phyloP scores from a whole-genome alignment of 1,140 invertebrate genomes.

The Tetragonula clypearis region DNA sequence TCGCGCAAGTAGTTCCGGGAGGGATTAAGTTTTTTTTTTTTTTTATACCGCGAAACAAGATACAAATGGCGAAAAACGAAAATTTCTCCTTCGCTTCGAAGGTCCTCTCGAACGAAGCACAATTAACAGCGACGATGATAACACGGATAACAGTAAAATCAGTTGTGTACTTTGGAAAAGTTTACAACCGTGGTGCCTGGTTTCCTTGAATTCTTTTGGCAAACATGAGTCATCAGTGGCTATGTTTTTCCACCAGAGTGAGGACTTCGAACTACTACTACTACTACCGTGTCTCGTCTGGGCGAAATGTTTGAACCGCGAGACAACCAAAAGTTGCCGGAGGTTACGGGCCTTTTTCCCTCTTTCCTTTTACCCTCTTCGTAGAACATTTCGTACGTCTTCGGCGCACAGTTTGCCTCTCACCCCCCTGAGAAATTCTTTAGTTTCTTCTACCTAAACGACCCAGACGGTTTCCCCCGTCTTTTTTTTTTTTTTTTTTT shows the following conservation, averaged over 20 bases:
- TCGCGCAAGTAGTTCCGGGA: not conserved
- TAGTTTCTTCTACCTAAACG: conserved; percentile 35
- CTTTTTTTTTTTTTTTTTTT: no score
- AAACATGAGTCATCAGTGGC: conserved; percentile 56
- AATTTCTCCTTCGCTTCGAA: no score
- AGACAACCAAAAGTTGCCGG: conserved; percentile 65
- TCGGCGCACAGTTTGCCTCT: not conserved
- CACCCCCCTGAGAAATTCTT: conserved; percentile 24
- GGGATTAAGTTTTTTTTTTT: not conserved
- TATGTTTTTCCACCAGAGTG: conserved; percentile 68
- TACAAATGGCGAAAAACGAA: no score
- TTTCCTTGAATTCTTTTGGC: conserved; percentile 25
- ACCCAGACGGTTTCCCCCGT: conserved; percentile 24
- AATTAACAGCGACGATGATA: not conserved
- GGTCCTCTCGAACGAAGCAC: no score
- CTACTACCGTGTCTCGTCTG: conserved; percentile 67
- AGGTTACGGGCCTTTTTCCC: conserved; percentile 51
- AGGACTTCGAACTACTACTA: conserved; percentile 72
- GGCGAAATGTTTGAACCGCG: conserved; percentile 59
- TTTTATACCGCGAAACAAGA: no score
- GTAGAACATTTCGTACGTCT: conserved; percentile 21
- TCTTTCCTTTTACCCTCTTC: not conserved
- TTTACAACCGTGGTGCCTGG: not conserved
- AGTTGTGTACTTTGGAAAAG: conserved; percentile 5
- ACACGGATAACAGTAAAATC: conserved; percentile 22